A percentile compares a stretch with the other conserved stretches of the same genome.
Conservation (phyloP, 2,888 invertebrate species). For the Lithophane semibrunnea region DNA sequence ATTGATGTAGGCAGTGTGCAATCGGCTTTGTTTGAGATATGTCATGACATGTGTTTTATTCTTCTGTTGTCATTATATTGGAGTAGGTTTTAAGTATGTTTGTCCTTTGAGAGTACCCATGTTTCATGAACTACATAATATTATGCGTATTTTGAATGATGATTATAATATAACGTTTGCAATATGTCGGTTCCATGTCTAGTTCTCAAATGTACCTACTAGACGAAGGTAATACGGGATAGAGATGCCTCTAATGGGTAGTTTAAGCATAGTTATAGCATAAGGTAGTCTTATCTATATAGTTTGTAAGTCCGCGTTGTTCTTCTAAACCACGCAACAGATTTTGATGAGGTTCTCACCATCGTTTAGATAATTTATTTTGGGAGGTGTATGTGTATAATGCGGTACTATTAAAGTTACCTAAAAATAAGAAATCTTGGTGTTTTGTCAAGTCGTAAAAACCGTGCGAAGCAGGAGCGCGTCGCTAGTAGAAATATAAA, state of each 20-base stretch:
- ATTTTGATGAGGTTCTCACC: no score
- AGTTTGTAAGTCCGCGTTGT: no score
- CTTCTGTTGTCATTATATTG: conserved; percentile 20
- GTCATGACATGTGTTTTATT: not conserved
- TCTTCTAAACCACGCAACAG: no score
- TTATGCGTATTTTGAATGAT: not conserved
- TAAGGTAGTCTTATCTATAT: no score
- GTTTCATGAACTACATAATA: not conserved
- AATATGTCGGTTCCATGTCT: not conserved
- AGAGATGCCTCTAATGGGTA: not conserved
- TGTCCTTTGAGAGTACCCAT: not conserved
- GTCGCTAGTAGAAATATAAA: no score
- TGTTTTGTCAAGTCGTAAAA: no score
- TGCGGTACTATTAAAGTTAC: no score
- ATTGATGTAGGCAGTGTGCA: conserved; percentile 24
- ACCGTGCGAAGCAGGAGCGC: no score
- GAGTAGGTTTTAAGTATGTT: not conserved
- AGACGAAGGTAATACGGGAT: not conserved
- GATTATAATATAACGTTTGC: not conserved
- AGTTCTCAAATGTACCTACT: not conserved
- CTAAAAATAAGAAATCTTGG: no score
- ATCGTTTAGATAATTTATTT: no score
- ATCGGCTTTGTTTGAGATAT: conserved; percentile 46
- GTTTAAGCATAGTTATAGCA: no score
- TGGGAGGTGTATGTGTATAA: no score